phyloP scores from a whole-genome alignment of 2,113 vertebrate genomes.

The Phodopus roborovskii region DNA sequence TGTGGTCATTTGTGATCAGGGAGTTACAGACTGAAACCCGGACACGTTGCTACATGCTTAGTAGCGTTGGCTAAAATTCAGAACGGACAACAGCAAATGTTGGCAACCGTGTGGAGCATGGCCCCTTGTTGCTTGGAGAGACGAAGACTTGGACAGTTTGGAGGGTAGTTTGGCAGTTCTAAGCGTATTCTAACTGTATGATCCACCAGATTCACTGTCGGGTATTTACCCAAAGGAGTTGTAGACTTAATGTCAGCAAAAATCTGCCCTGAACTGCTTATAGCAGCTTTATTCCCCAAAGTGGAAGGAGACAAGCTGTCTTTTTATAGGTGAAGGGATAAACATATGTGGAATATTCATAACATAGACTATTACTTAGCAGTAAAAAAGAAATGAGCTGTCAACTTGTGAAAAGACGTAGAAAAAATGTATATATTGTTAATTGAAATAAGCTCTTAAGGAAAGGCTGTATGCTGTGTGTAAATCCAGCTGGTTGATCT shows the following conservation, averaged over 20 bases:
- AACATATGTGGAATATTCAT: neutral
- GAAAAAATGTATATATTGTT: neutral
- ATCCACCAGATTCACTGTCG: neutral
- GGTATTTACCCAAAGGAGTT: neutral
- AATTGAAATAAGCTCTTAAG: neutral
- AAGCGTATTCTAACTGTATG: neutral
- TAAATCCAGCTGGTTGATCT: neutral
- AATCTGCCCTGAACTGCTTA: neutral
- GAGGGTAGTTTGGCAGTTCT: neutral
- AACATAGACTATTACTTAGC: neutral
- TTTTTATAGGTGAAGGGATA: neutral
- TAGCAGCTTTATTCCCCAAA: neutral
- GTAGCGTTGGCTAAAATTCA: neutral
- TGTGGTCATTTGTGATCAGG: neutral
- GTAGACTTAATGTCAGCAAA: neutral
- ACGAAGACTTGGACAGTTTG: neutral
- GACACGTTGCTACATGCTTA: rapidly evolving
- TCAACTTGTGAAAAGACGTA: neutral
- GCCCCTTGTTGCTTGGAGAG: neutral
- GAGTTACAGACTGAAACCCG: neutral
- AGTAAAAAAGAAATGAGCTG: neutral
- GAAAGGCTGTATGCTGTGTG: neutral
- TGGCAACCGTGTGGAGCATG: neutral
- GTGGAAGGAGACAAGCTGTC: neutral
- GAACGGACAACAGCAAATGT: rapidly evolving